Evolutionary conservation across 2,113 vertebrate species (phyloP), one percentile per base, ranked within the genome.

Genomic region (Perca fluviatilis): DNA sequence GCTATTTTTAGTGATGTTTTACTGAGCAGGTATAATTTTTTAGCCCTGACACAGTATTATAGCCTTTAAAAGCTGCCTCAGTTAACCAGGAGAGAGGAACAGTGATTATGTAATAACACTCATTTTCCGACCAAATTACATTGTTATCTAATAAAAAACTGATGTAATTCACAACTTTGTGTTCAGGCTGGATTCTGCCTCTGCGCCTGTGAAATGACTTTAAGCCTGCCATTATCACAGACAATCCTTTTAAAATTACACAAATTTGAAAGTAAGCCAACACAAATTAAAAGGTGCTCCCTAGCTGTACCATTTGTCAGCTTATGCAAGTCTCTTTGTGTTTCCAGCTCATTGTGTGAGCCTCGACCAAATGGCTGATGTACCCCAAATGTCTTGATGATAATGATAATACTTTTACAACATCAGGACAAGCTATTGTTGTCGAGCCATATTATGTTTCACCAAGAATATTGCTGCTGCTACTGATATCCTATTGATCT

Each of bases 321-420:
- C 70, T 93, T 94, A 93, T 64, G 66, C 84, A 92, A 93, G 82
- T 74, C 77, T 67, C 51, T 84, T 30, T 89, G 27, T 83, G 58
- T 78, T 66, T 87, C 30, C 54, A 85, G 61, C 65, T 79, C 30
- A 61, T 78, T 77, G 57, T 21, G 11, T 64, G 46, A 84, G 72
- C 71, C 72, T 23, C 21, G 1, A 90, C 73, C 79, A 81, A 69
- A 90, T 70, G 68, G 16, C 66, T 79, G 71, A 76, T 77, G 71
- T 56, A 76, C 46, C 74, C 25, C 49, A 85, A 85, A 85, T 65
- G 81, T 69, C 63, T 79, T 51, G n/a, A n/a, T n/a, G n/a, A n/a
- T 65, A 80, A 33, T 72, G 58, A 72, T 86, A 84, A 89, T 85
- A 75, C 74, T 75, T 70, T 85, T 84, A 78, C 83, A 88, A 68